Percentiles rank a stretch among this genome's conserved stretches.
phyloP scores from a whole-genome alignment of 2,113 vertebrate genomes.

The Sylvia atricapilla region DNA sequence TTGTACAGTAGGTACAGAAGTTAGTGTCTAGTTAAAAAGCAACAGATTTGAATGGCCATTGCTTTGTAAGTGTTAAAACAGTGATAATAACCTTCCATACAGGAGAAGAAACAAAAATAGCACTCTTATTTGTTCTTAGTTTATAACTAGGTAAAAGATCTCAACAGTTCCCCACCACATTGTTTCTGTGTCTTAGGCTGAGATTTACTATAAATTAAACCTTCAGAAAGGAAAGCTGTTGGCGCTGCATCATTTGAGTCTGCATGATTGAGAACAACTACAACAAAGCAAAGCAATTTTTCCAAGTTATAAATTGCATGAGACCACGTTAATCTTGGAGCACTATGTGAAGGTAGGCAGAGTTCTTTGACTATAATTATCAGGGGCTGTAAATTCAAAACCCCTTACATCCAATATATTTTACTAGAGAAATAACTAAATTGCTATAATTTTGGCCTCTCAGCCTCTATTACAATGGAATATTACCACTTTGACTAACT shows the following conservation, averaged over 20 bases:
- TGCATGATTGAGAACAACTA: neutral
- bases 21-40: constrained; percentile 51
- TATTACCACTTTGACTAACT: constrained; percentile 28
- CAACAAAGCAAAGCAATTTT: constrained; percentile 32
- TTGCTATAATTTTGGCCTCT: constrained; percentile 5
- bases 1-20: constrained; percentile 74
- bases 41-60: constrained; percentile 33
- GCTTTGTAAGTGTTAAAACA: constrained; percentile 40
- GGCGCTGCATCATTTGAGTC: neutral
- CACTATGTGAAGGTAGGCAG: constrained; percentile 25
- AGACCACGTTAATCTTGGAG: constrained; percentile 7
- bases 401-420: neutral
- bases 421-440: constrained; percentile 25
- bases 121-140: neutral
- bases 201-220: neutral
- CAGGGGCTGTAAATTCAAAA: neutral
- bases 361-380: constrained; percentile 53
- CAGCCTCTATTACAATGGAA: constrained; percentile 1
- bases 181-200: neutral
- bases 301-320: constrained; percentile 13
- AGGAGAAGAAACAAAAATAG: neutral
- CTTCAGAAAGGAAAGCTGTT: neutral
- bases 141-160: constrained; percentile 10
- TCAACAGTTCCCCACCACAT: constrained; percentile 16
- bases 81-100: neutral